Evolutionary conservation across 2,113 vertebrate genomes (phyloP).

Genomic region (Mandrillus leucophaeus): DNA sequence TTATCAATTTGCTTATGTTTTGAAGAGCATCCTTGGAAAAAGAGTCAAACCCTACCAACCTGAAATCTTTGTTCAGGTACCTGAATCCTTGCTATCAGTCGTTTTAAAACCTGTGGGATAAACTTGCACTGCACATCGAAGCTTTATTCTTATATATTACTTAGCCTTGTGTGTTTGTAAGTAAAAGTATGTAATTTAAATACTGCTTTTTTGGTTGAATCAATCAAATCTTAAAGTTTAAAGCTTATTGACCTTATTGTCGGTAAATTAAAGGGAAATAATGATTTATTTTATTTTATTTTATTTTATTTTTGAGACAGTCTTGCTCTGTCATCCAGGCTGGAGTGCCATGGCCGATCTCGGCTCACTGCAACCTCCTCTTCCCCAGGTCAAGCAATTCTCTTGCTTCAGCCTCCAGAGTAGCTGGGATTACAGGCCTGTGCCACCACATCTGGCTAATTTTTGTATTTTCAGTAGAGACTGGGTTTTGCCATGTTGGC

Average conservation of each 20-base stretch:
- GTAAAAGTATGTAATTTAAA: neutral
- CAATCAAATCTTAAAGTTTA: neutral
- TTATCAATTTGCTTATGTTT: neutral
- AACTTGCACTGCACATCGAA: neutral
- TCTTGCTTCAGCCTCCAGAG: too few species aligned
- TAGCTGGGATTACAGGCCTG: too few species aligned
- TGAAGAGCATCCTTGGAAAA: neutral
- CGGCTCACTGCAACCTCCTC: too few species aligned
- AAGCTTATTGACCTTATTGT: neutral
- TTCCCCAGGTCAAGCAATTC: too few species aligned
- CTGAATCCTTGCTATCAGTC: neutral
- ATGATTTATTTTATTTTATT: neutral
- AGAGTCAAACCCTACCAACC: neutral
- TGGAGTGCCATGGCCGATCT: too few species aligned
- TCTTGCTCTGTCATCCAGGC: too few species aligned
- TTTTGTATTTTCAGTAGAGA: too few species aligned
- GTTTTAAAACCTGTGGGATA: neutral
- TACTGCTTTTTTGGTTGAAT: neutral
- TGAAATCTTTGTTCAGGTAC: neutral
- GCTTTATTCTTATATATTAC: neutral
- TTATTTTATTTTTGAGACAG: too few species aligned
- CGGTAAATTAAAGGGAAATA: neutral
- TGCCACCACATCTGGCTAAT: too few species aligned
- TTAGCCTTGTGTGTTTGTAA: neutral
- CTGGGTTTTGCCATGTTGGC: too few species aligned